Conservation (phyloP, 1,140 invertebrate species). For the Penaeus chinensis region DNA sequence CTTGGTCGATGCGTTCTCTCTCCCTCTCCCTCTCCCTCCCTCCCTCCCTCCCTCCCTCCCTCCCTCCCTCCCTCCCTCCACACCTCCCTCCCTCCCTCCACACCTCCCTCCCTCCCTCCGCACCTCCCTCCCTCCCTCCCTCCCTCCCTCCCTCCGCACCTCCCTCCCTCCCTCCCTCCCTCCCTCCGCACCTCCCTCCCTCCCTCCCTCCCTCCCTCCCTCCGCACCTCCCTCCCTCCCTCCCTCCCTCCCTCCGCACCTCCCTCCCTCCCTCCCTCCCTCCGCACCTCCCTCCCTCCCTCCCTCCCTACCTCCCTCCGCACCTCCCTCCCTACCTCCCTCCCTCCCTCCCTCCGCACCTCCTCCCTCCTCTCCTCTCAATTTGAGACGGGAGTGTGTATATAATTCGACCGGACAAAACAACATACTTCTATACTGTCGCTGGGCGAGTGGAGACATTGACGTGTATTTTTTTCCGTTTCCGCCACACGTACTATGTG, state of each 20-base stretch:
- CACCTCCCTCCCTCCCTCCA: slow-evolving; percentile 4
- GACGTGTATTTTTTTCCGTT: no score
- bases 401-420: no score
- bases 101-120: background rate
- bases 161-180: background rate
- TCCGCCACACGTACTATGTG: no score
- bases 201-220: background rate
- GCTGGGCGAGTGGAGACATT: no score
- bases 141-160: background rate
- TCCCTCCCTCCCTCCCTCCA: background rate
- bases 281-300: background rate
- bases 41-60: background rate
- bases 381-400: no score
- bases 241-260: no score
- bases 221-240: no score
- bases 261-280: background rate
- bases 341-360: background rate
- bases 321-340: background rate
- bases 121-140: background rate
- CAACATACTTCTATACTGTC: no score
- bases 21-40: background rate
- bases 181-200: background rate
- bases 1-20: background rate
- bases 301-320: background rate
- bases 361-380: background rate